phyloP scores from a whole-genome alignment of 2,797 vertebrate genomes.

The Pachyuromys duprasi region DNA sequence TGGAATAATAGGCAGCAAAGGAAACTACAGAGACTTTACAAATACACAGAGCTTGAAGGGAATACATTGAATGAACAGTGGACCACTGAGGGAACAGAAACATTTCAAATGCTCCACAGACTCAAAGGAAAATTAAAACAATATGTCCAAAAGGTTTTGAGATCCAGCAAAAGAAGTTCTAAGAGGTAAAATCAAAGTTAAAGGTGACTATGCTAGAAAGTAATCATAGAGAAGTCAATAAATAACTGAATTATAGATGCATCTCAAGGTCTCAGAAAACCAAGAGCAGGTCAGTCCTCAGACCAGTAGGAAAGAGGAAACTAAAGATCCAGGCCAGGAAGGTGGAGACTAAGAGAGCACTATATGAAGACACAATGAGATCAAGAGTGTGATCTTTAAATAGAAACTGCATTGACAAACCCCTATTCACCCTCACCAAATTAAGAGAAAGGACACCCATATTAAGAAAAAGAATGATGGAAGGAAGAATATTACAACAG shows the following conservation, averaged over 20 bases:
- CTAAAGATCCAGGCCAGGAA: background rate
- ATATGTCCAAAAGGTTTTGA: background rate
- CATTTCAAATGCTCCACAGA: background rate
- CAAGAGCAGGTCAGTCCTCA: too few relatives aligned
- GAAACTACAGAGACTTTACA: background rate
- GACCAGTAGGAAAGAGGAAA: background rate
- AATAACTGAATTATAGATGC: too few relatives aligned
- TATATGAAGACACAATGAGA: background rate
- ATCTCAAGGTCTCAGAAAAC: background rate
- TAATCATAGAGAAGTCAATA: background rate
- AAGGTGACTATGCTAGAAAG: background rate
- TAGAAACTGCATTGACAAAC: background rate
- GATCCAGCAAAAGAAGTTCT: background rate
- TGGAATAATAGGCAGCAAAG: background rate
- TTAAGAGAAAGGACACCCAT: background rate
- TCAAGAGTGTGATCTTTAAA: background rate
- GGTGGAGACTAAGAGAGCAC: background rate
- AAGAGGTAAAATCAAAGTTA: background rate
- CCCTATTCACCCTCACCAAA: background rate
- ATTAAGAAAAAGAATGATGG: background rate
- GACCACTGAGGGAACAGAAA: background rate
- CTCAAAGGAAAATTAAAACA: background rate
- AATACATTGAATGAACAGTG: background rate
- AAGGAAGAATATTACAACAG: background rate
- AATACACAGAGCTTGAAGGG: too few relatives aligned